Percentiles rank a stretch among this genome's conserved stretches.
phyloP scores from a whole-genome alignment of 2,113 vertebrate species.

The Tautogolabrus adspersus region DNA sequence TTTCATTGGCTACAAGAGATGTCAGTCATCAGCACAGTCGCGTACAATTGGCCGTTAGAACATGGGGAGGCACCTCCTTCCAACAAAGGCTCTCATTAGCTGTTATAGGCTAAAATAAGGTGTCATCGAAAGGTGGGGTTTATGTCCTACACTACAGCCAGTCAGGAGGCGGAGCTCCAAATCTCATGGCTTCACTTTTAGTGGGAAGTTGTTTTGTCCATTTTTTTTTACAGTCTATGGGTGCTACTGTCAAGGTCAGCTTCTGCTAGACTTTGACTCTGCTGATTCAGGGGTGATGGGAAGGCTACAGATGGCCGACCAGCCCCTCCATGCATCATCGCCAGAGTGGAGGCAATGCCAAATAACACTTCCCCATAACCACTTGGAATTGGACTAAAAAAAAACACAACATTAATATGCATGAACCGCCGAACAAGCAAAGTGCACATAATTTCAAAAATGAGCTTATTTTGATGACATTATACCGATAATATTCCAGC shows the following conservation, averaged over 20 bases:
- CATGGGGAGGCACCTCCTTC: no score
- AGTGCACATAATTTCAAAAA: conserved; percentile 36
- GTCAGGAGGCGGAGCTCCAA: no score
- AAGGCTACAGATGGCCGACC: conserved; percentile 53
- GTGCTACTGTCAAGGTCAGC: conserved; percentile 45
- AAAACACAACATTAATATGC: conserved; percentile 4
- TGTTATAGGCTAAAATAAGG: no score
- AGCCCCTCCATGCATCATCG: conserved; percentile 28
- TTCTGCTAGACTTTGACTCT: conserved; percentile 31
- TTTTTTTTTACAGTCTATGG: no score
- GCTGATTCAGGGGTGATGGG: conserved; percentile 61
- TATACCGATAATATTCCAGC: conserved; percentile 40
- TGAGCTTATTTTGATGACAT: conserved; percentile 45
- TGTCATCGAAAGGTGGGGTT: no score
- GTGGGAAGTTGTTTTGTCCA: no score
- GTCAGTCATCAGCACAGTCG: no score
- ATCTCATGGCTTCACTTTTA: no score
- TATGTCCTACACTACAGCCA: no score
- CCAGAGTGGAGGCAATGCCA: conserved; percentile 34
- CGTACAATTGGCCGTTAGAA: no score
- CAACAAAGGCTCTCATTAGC: no score
- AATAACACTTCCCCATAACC: conserved; percentile 14
- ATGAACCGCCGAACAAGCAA: conserved; percentile 1
- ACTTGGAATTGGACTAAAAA: conserved; percentile 14
- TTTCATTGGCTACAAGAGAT: no score